Percentiles rank a stretch among this genome's conserved stretches.
phyloP scores from a whole-genome alignment of 2,888 invertebrate genomes.

The Eutolmus rufibarbis region DNA sequence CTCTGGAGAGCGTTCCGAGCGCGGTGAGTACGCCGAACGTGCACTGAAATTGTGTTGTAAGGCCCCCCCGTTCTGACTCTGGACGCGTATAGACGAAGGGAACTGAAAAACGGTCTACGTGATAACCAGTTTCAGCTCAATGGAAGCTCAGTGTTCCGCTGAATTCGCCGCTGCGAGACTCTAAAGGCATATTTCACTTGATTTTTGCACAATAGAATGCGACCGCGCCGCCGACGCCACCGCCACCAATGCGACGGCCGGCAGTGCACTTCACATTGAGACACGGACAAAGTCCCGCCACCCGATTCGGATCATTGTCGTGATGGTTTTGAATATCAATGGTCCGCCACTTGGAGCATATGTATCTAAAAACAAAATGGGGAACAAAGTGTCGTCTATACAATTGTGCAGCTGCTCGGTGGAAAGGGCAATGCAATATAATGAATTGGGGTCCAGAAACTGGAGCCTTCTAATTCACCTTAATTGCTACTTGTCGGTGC shows the following conservation, averaged over 20 bases:
- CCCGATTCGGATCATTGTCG: not conserved
- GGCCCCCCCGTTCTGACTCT: not conserved
- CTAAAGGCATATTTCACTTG: constrained; percentile 3
- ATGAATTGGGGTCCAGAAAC: not conserved
- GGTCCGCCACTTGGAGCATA: not conserved
- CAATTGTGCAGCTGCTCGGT: not conserved
- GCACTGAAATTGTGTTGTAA: constrained; percentile 2
- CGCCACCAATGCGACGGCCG: not conserved
- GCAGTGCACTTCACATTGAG: constrained; percentile 25
- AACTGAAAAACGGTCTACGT: constrained; percentile 26
- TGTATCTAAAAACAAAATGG: not conserved
- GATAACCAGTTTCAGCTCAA: constrained; percentile 40
- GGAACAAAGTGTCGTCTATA: not conserved
- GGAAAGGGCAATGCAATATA: not conserved
- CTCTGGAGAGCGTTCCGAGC: not conserved
- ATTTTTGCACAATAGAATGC: constrained; percentile 10
- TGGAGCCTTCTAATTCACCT: not conserved
- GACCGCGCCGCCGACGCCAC: not conserved
- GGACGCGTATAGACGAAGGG: not conserved
- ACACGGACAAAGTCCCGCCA: not conserved
- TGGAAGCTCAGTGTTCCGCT: constrained; percentile 8
- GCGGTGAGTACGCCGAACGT: not conserved
- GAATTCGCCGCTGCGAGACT: not conserved
- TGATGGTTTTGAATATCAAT: not conserved
- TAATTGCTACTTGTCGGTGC: not conserved